Base-by-base conservation (phyloP, 2,113 vertebrate genomes). In the Telmatochromis sp. region DNA sequence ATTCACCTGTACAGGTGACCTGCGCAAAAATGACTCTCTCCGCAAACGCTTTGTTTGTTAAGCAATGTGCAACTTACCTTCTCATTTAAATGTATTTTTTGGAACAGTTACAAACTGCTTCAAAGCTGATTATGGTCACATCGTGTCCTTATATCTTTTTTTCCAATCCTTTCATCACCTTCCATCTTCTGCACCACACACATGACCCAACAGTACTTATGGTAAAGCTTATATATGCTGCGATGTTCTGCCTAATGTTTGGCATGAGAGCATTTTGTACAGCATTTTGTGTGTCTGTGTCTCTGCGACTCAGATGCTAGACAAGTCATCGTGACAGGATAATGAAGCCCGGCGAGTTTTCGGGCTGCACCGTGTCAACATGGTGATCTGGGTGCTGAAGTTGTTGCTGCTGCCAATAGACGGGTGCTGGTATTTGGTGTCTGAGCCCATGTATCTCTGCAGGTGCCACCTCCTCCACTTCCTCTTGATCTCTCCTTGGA, bases 401-500 rank as follows among this genome's bases (percentile, higher is more conserved):
- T 98, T 99, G 96, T 98, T 98, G 92, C 98, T 98, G 84, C 98
- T 99, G 97, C 98, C 97, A 93, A 98, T 97, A 47, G 98, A 99
- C 0, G 98, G 98, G 84, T 99, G 98, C 81, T 98, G 98, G 92
- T 99, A 98, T 93, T 99, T 99, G 96, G 98, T 98, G 96, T 98
- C 98, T 84, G 98, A 96, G 92, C 97, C 95, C 96, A 99, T 98
- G 94, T 99, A 98, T 86, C 98, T 97, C 96, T 99, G 98, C 93
- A 99, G 97, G 95, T 98, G 98, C 98, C 98, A 99, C 96, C 98
- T 96, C 93, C 98, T 95, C 98, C 98, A 99, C 95, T 99, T 99
- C 88, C 98, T 97, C 96, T 99, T 99, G 95, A 99, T 98, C 96
- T 99, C 98, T 33, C 95, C 98, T 95, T 99, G 98, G 87, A 99